phyloP scores from a whole-genome alignment of 2,888 invertebrate species.

The Chromoteleia sp. region DNA sequence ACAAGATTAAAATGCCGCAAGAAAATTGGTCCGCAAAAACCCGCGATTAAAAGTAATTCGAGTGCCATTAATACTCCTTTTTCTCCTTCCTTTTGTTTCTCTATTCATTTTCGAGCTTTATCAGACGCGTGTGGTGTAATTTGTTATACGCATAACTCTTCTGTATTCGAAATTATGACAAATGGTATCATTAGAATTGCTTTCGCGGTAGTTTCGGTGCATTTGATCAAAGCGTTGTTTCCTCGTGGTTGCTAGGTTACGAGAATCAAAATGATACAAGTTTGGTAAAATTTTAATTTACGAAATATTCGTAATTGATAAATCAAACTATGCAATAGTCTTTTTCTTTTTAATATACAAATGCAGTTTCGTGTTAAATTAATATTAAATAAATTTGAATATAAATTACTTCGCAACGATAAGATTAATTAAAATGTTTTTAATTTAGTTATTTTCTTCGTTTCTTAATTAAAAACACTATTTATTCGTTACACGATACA shows the following conservation, averaged over 20 bases:
- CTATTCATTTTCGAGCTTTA: constrained; percentile 1
- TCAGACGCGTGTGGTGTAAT: background rate
- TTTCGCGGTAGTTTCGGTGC: background rate
- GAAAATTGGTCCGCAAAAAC: background rate
- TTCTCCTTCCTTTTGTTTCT: background rate
- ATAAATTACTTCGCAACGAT: too few relatives aligned
- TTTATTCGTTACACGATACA: too few relatives aligned
- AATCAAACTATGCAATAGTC: too few relatives aligned
- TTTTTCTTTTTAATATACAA: too few relatives aligned
- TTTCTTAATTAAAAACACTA: too few relatives aligned
- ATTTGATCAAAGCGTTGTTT: constrained; percentile 16
- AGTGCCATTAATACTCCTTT: constrained; percentile 2
- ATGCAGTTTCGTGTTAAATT: too few relatives aligned
- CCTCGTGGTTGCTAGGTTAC: background rate
- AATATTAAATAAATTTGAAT: too few relatives aligned
- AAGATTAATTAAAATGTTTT: too few relatives aligned
- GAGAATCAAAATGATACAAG: background rate
- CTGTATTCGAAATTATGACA: constrained; percentile 13
- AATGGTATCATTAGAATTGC: constrained; percentile 20
- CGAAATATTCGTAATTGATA: too few relatives aligned
- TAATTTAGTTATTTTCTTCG: too few relatives aligned
- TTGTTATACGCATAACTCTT: background rate
- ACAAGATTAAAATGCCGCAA: background rate
- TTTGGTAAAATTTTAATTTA: too few relatives aligned
- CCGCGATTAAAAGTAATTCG: background rate